Base-by-base conservation (phyloP, 1,140 invertebrate species). In the Diprion similis region DNA sequence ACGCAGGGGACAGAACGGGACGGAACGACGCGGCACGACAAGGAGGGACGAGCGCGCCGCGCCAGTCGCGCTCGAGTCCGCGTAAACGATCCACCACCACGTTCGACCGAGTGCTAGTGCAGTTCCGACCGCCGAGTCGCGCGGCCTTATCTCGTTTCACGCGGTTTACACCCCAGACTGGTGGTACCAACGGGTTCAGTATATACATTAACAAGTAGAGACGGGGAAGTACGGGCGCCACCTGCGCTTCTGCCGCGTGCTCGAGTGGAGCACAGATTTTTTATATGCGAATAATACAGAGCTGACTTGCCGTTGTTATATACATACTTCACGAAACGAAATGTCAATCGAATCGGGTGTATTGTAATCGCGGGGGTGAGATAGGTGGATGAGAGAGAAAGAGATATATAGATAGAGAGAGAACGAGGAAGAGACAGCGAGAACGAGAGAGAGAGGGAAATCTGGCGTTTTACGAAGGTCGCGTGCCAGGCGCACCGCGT, bases 401-500 rank as follows among this genome's bases (percentile, higher is more conserved):
- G 17, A 67, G 17, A 73, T 1, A 66, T 17, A 71, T n/a, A 59
- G n/a, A 65, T 10, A 73, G 47, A 64, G 46, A 67, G 64, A 71
- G 51, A 68, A 46, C 71, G 66, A 75, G 70, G 19, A 46, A 19
- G 18, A 51, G 19, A 45, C 2, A n/a, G 67, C 2, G n/a, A 6
- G 67, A 68, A 37, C 2, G 24, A n/a, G 19, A 24, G 8, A 13
- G 13, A 13, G 67, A 15, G 67, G n/a, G 13, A 15, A 24, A 17
- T 48, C 66, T 46, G 17, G 46, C 45, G 37, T 17, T 45, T 67
- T 17, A 68, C 37, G 48, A 73, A 18, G 51, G 71, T 73, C 74
- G 85, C 86, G 85, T 87, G 86, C 80, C 85, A 81, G 81, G 78
- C 78, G 76, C 78, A 59, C 75, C 81, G 11, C 67, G 11, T 19